phyloP scores from a whole-genome alignment of 2,888 invertebrate genomes.

The Urechis unicinctus region DNA sequence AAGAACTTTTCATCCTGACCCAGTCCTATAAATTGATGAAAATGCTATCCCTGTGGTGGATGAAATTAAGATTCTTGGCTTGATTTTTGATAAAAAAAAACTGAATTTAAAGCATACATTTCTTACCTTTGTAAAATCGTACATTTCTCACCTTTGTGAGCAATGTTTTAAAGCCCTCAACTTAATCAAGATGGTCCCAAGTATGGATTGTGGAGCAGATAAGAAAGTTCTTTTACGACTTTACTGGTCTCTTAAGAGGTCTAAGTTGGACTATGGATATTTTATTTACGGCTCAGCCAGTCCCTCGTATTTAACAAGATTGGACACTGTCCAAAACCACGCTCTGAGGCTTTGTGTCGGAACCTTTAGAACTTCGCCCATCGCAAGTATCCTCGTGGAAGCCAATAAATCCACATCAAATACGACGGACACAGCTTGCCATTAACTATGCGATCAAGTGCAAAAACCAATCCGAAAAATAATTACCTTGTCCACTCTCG shows the following conservation, averaged over 20 bases:
- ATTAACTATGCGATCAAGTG: too few species aligned
- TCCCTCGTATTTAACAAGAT: constrained; percentile 10
- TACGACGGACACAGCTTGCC: too few species aligned
- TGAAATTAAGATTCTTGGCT: constrained; percentile 13
- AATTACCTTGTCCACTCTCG: too few species aligned
- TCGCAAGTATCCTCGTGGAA: background rate
- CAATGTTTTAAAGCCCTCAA: constrained; percentile 17
- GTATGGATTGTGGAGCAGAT: constrained; percentile 14
- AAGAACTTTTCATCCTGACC: constrained; percentile 10
- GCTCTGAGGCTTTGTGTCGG: background rate
- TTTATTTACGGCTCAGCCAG: constrained; percentile 16
- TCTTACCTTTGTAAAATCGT: too few species aligned
- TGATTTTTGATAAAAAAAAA: constrained; percentile 18
- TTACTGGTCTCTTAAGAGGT: constrained; percentile 12
- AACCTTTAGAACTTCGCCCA: background rate
- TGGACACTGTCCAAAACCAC: constrained; percentile 15
- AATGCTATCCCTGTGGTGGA: constrained; percentile 8
- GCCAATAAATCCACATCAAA: too few species aligned
- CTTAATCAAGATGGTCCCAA: constrained; percentile 11
- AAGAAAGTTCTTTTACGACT: background rate
- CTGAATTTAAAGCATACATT: constrained; percentile 14
- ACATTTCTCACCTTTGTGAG: too few species aligned
- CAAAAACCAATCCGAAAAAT: too few species aligned
- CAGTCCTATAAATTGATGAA: constrained; percentile 5
- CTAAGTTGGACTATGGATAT: constrained; percentile 18